Evolutionary conservation across 1,140 invertebrate species (phyloP), one percentile per base, ranked within the genome.

Genomic region (Scaptodrosophila lebanonensis): DNA sequence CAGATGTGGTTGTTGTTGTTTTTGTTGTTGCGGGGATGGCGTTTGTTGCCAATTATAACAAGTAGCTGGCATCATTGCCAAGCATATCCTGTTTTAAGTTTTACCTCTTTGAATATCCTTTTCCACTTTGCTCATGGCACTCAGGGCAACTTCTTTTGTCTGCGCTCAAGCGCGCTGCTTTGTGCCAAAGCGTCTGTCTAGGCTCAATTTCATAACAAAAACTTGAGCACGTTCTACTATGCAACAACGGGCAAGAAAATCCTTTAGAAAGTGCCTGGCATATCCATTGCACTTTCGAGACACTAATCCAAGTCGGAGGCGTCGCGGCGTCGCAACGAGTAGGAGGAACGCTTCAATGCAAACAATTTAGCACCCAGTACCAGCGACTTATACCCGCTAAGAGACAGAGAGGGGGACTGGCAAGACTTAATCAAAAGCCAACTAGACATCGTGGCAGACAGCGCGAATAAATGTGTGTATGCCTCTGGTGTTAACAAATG

Each of bases 141-240:
- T 39, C 8, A 17, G 25, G 52, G 30, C 50, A 48, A 39, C 45
- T 63, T 56, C 53, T 62, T 79, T 77, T 77, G 72, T 77, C 64
- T 70, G 15, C 16, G 39, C 56, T 70, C 67, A 65, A 71, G 52
- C 57, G 70, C 39, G 68, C 49, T 50, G 17, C 35, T 51, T 22
- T 27, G 16, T 32, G 29, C 45, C 22, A 25, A 25, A 25, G 22
- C 22, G 22, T 25, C 44, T 64, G 73, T 68, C 72, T 77, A 79
- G 72, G 72, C 72, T 77, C 72, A 59, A 77, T 77, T 79, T 79
- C 72, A 77, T 72, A 72, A 77, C 72, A 77, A 77, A 77, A 77
- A 77, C 72, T 77, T 77, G 73, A 77, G 72, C 72, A 77, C 72
- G 72, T 76, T 25, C 22, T 25, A 8, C 22, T n/a, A n/a, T n/a